Evolutionary conservation across 2,888 invertebrate species (phyloP), one percentile per base, ranked within the genome.

Genomic region (Aethes cnicana): DNA sequence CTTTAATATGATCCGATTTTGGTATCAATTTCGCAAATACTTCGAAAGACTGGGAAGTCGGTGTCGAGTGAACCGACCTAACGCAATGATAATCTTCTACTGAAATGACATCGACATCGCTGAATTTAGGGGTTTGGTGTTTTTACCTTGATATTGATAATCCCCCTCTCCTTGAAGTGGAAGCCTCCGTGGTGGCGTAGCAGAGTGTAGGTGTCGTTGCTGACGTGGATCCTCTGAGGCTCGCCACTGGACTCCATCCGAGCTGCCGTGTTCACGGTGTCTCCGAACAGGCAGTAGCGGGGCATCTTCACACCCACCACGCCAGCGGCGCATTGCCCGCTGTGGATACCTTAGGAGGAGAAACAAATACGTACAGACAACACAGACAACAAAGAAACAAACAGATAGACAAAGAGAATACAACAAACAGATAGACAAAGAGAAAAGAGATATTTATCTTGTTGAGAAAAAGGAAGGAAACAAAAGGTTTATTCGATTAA

Each of bases 261-360:
- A 0, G 94, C 94, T 0, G 96, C 95, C 0, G 95, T 95, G 72
- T 95, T 95, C 1, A 96, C 95, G 0, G 95, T 95, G 70, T 96
- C 95, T 0, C 96, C 96, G 70, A 96, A 96, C 0, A 96, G 85
- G 63, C 96, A 96, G 77, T 95, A 96, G 0, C 95, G 88, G 0
- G 96, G 95, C 95, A 96, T 95, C 82, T 94, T 94, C 20, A 94
- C 85, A 0, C 96, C 95, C 0, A 96, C 95, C 4, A 96, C 95
- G 1, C 96, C 96, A 0, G 95, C 95, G 1, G 95, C 95, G 72
- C 95, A 95, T 49, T 93, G 94, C 0, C 94, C 94, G 78, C 83
- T 79, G 67, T 87, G 84, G 39, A 89, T 86, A 21, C 89, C 89
- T 87, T 58, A 1, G 17, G 4, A 28, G 56, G 26, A 30, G 3